These are phyloP conservation scores for Sebastes fasciatus DNA, from an alignment of 2,113 vertebrate species.

Conservation along the genomic window DNA sequence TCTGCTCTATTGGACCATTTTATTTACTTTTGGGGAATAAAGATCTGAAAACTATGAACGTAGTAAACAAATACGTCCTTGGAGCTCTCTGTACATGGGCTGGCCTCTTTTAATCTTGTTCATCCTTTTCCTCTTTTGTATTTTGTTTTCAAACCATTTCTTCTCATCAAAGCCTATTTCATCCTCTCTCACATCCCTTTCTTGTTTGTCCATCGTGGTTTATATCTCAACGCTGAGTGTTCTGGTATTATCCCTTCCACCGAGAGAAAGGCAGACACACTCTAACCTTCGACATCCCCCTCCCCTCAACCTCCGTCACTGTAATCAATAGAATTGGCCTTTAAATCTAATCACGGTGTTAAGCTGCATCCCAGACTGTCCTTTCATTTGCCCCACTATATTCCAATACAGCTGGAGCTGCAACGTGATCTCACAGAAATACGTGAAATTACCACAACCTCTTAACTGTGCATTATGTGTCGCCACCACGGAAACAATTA, in stretches of 20 bases:
- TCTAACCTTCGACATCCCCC: conserved; percentile 23
- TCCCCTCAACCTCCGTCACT: conserved; percentile 37
- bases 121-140: conserved; percentile 40
- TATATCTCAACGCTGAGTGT: conserved; percentile 13
- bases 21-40: conserved; percentile 70
- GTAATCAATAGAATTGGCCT: conserved; percentile 66
- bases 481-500: no score
- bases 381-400: conserved; percentile 27
- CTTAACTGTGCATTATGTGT: no score
- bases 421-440: no score
- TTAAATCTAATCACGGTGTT: conserved; percentile 58
- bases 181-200: conserved; percentile 23
- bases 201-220: conserved; percentile 16
- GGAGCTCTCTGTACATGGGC: conserved; percentile 30
- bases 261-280: conserved; percentile 39
- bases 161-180: conserved; percentile 27
- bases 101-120: conserved; percentile 55
- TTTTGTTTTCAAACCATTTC: conserved; percentile 52
- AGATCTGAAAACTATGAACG: conserved; percentile 65
- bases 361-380: conserved; percentile 44
- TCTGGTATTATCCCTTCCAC: conserved; percentile 40
- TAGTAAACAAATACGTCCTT: conserved; percentile 70
- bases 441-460: no score
- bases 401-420: conserved; percentile 11
- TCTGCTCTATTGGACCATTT: conserved; percentile 73